Evolutionary conservation across 1,140 invertebrate species (phyloP).

Genomic region (Hormaphis cornu): DNA sequence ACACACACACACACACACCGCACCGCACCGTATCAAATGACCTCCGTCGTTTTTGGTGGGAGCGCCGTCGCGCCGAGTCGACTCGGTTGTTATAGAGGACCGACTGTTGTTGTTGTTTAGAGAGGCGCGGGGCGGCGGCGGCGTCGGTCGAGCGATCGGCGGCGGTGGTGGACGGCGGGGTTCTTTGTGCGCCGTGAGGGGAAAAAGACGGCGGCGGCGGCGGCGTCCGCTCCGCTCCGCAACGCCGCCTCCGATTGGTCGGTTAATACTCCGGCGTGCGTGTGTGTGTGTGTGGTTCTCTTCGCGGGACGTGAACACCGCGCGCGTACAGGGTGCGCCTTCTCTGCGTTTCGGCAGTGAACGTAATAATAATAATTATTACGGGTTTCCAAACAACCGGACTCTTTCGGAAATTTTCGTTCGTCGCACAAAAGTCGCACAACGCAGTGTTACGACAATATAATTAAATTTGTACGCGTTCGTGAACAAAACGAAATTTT

Average conservation of each 20-base stretch:
- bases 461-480: too few relatives aligned
- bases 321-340: neutral
- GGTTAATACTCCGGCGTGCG: neutral
- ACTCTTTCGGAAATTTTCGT: too few relatives aligned
- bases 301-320: neutral
- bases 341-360: too few relatives aligned
- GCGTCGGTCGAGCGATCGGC: neutral
- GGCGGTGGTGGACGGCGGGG: neutral
- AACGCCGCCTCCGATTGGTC: neutral
- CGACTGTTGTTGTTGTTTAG: too few relatives aligned
- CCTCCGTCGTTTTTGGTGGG: conserved; percentile 5
- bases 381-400: too few relatives aligned
- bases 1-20: neutral
- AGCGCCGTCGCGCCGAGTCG: too few relatives aligned
- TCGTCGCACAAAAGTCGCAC: too few relatives aligned
- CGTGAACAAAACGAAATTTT: too few relatives aligned
- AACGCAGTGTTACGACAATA: too few relatives aligned
- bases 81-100: too few relatives aligned
- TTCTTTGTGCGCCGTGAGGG: conserved; percentile 22
- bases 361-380: too few relatives aligned
- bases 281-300: neutral
- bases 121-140: neutral
- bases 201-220: conserved; percentile 24
- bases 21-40: conserved; percentile 26
- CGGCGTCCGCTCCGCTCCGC: neutral